phyloP scores from a whole-genome alignment of 1,140 invertebrate species.

The Gryon sp. region DNA sequence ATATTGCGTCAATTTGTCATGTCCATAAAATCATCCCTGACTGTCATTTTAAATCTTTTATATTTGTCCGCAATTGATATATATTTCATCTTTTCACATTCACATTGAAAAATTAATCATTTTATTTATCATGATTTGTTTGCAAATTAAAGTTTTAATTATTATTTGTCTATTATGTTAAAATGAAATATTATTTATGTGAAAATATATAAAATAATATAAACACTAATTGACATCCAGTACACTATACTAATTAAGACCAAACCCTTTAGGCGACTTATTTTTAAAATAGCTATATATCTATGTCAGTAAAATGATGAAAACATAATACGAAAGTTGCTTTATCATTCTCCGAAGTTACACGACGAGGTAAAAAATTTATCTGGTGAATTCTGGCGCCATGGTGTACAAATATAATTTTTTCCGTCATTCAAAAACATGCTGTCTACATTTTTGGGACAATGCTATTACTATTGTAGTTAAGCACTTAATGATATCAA shows the following conservation, averaged over 20 bases:
- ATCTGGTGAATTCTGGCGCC: constrained; percentile 44
- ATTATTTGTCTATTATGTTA: too few relatives aligned
- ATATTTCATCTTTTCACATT: constrained; percentile 1
- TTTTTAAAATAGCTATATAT: constrained; percentile 4
- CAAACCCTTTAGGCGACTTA: too few relatives aligned
- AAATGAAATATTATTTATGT: too few relatives aligned
- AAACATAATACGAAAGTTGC: constrained; percentile 18
- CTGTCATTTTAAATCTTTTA: constrained; percentile 7
- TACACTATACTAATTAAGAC: too few relatives aligned
- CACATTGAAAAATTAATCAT: too few relatives aligned
- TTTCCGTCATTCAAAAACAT: constrained; percentile 14
- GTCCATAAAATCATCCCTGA: constrained; percentile 21
- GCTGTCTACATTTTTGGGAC: constrained; percentile 6
- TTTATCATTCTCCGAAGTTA: constrained; percentile 31
- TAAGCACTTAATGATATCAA: too few relatives aligned
- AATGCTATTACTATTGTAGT: too few relatives aligned
- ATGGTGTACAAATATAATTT: constrained; percentile 27
- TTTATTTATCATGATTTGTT: too few relatives aligned
- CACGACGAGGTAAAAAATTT: constrained; percentile 44
- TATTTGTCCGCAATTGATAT: constrained; percentile 23
- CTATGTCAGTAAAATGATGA: constrained; percentile 3
- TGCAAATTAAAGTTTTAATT: too few relatives aligned
- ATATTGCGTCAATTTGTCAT: constrained; percentile 62
- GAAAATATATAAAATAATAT: too few relatives aligned
- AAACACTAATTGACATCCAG: too few relatives aligned